phyloP scores from a whole-genome alignment of 1,140 invertebrate species.

The Nasonia longicornis region DNA sequence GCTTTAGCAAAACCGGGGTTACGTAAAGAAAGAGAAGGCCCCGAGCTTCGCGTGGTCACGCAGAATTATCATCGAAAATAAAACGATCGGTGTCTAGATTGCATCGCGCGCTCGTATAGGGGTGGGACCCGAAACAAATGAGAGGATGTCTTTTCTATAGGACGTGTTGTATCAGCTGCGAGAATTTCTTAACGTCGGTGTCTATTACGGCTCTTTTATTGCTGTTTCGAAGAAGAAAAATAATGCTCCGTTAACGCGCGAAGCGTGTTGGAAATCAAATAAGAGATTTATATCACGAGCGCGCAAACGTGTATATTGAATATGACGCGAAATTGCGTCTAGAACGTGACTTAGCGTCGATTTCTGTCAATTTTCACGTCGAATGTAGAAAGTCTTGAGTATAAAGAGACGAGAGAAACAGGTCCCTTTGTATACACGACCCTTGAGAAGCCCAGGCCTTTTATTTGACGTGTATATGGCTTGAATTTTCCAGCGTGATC shows the following conservation, averaged over 20 bases:
- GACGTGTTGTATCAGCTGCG: not conserved
- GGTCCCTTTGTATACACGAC: not conserved
- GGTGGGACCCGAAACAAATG: not conserved
- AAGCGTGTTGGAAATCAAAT: not conserved
- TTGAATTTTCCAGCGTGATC: not conserved
- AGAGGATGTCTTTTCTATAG: not conserved
- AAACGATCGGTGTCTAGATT: not conserved
- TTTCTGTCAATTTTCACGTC: slow-evolving; percentile 29
- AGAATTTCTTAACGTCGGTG: not conserved
- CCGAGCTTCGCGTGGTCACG: not conserved
- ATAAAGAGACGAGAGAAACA: not conserved
- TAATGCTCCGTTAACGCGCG: not conserved
- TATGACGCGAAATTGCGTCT: not conserved
- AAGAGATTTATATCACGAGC: not conserved
- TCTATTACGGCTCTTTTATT: not conserved
- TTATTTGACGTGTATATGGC: not conserved
- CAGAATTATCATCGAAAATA: not conserved
- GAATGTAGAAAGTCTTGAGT: not conserved
- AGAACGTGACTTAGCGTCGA: slow-evolving; percentile 29
- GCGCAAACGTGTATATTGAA: not conserved
- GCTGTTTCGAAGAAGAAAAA: not conserved
- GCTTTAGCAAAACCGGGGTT: not conserved
- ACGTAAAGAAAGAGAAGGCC: not conserved
- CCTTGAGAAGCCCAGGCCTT: not conserved
- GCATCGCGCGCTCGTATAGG: not conserved